A percentile compares a stretch with the other conserved stretches of the same genome.
Conservation (phyloP, 2,888 invertebrate genomes). For the Sesia apiformis region DNA sequence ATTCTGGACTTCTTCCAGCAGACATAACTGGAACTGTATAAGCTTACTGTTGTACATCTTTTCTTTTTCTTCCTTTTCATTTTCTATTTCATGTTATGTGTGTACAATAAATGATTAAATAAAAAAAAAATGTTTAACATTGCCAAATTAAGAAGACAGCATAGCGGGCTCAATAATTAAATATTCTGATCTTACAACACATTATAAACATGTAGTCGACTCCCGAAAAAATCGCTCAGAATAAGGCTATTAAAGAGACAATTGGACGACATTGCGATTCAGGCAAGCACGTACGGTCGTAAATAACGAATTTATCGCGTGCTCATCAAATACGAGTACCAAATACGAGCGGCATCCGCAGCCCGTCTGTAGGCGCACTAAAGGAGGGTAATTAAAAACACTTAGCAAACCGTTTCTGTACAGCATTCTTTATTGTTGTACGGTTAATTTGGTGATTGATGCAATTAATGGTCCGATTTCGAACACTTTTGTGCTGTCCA, state of each 20-base stretch:
- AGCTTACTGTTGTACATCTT: no score
- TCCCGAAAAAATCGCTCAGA: conserved; percentile 1
- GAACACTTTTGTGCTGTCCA: conserved; percentile 7
- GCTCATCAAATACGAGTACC: conserved; percentile 1
- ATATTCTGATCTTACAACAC: no score
- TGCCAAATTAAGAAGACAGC: no score
- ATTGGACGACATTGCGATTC: conserved; percentile 19
- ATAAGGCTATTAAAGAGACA: conserved; percentile 10
- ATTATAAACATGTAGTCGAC: no score
- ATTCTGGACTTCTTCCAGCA: no score
- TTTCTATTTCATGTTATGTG: no score
- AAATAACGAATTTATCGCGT: conserved; percentile 38
- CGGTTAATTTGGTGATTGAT: background rate
- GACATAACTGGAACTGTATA: no score
- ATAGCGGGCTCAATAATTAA: no score
- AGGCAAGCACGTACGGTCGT: conserved; percentile 25
- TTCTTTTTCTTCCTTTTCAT: no score
- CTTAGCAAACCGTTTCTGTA: conserved; percentile 5
- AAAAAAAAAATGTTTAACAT: no score
- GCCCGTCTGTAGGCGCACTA: background rate
- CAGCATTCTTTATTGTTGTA: background rate
- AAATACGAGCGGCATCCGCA: background rate
- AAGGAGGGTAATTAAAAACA: conserved; percentile 8
- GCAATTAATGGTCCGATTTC: background rate
- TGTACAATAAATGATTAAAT: no score